A percentile compares a stretch with the other conserved stretches of the same genome.
These are phyloP conservation scores for Eospalax fontanierii DNA, from an alignment of 2,797 vertebrate species.

Conservation along the genomic window DNA sequence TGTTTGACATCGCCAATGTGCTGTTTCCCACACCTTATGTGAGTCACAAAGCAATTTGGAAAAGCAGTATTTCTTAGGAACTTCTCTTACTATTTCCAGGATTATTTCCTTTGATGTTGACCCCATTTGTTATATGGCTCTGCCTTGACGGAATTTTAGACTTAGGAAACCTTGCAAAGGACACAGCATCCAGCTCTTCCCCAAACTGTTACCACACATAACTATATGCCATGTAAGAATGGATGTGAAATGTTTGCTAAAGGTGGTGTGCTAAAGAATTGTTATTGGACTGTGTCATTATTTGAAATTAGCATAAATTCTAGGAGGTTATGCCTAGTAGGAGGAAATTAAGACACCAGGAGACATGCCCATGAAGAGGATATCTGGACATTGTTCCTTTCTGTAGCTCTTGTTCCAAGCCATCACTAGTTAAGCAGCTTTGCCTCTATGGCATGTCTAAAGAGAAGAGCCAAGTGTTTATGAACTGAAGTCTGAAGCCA, in stretches of 20 bases:
- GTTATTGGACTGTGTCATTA: background rate
- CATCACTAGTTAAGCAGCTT: background rate
- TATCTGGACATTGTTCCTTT: background rate
- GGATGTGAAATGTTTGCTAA: background rate
- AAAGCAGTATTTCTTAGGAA: background rate
- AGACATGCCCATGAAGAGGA: no score
- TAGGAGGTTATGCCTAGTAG: background rate
- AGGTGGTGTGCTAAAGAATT: background rate
- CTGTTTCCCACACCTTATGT: background rate
- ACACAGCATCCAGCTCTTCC: background rate
- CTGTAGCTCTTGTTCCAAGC: background rate
- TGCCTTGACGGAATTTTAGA: slow-evolving; percentile 14
- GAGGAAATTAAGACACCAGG: background rate
- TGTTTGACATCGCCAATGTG: background rate
- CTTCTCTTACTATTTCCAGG: background rate
- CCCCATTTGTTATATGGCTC: background rate
- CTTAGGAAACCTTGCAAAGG: background rate
- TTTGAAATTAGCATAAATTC: background rate
- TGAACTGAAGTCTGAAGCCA: no score
- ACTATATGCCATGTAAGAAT: background rate
- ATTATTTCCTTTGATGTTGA: background rate
- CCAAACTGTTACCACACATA: background rate
- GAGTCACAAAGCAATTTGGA: background rate
- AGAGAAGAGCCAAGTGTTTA: no score
- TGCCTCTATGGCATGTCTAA: background rate